Evolutionary conservation across 2,113 vertebrate genomes (phyloP), one percentile per base, ranked within the genome.

Genomic region (Eidolon helvum): DNA sequence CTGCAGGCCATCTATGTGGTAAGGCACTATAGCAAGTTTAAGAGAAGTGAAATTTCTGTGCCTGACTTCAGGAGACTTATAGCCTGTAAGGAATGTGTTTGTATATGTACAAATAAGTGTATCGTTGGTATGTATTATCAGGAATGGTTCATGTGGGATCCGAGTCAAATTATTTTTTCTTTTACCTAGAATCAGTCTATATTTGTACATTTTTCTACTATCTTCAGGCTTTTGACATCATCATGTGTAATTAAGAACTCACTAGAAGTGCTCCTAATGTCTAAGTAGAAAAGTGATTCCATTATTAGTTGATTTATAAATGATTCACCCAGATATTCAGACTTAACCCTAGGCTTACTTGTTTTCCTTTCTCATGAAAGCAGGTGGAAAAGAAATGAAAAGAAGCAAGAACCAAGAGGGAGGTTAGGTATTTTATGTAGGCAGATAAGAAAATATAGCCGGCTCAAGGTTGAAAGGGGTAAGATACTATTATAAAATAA

Each of bases 341-440:
- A 88, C 78, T 66, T 93, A 78, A 97, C 53, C 33, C 0, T 87
- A 85, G 48, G 79, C 82, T 94, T 97, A 77, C 28, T 78, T 66
- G 71, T 63, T 93, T 87, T 96, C 65, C 71, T 97, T 95, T 59
- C 69, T 77, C 6, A 24, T 91, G 83, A 96, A 87, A 96, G 94
- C 72, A 97, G 33, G 33, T 69, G 83, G 19, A 91, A 95, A 96
- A 92, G 4, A 11, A 5, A 86, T 72, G 71, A 80, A 96, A 93
- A 97, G 87, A 94, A 78, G 61, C 59, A 61, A 86, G 33, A 86
- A 28, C 48, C 57, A 53, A 96, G 61, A 72, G 59, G 5, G 82
- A 83, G 45, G 61, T 10, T 85, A 95, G 91, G 85, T 87, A 90
- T 33, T 94, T 96, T 95, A 61, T 78, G 2, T 82, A 95, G 96